These are phyloP conservation scores for Sepiola atlantica DNA, from an alignment of 2,888 invertebrate genomes.

Conservation along the genomic window DNA sequence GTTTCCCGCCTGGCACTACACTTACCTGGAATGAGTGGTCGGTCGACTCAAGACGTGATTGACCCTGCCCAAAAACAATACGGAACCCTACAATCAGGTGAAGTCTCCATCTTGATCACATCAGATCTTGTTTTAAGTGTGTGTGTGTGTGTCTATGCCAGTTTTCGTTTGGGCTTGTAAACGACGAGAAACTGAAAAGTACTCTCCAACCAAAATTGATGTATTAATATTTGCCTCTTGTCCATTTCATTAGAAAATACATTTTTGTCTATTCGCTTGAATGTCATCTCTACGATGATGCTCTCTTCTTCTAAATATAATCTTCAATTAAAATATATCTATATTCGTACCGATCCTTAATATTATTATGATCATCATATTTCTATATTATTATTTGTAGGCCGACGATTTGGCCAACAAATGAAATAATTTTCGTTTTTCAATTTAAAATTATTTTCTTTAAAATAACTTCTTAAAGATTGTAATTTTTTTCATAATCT, in stretches of 20 bases:
- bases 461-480: too few relatives aligned
- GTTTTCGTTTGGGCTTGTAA: neutral
- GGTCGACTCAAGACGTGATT: conserved; percentile 21
- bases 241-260: neutral
- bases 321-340: neutral
- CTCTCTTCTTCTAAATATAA: neutral
- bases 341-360: neutral
- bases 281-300: neutral
- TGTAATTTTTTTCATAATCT: too few relatives aligned
- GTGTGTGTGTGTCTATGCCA: neutral
- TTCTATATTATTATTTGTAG: too few relatives aligned
- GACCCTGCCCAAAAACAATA: conserved; percentile 8
- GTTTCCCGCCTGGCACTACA: conserved; percentile 41
- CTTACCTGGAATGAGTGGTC: conserved; percentile 35
- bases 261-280: neutral
- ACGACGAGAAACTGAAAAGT: neutral
- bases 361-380: neutral
- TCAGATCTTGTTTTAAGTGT: neutral
- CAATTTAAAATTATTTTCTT: too few relatives aligned
- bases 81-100: conserved; percentile 21
- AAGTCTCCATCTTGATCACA: neutral
- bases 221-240: conserved; percentile 21
- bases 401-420: too few relatives aligned
- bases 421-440: too few relatives aligned
- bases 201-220: neutral